phyloP scores from a whole-genome alignment of 2,888 invertebrate genomes.

The Salticus scenicus region DNA sequence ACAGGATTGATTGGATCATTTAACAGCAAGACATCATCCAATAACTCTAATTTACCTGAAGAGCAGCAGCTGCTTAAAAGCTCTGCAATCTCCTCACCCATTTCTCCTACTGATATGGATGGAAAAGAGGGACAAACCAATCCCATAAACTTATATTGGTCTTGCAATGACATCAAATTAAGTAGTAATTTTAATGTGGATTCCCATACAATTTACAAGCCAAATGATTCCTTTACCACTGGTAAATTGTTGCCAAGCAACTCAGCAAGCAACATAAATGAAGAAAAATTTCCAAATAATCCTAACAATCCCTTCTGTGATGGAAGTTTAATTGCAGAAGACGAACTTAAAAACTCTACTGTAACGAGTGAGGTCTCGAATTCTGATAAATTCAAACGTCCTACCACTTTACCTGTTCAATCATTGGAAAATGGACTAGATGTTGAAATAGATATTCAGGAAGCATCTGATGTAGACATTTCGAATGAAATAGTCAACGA shows the following conservation, averaged over 20 bases:
- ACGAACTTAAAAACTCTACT: not conserved
- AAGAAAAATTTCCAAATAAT: constrained; percentile 22
- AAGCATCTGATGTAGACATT: constrained; percentile 46
- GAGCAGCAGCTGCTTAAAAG: constrained; percentile 63
- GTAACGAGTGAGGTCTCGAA: not conserved
- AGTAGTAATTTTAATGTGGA: constrained; percentile 10
- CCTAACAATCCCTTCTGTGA: not conserved
- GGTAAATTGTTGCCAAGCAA: not conserved
- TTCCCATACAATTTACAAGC: constrained; percentile 4
- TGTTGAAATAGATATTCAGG: constrained; percentile 14
- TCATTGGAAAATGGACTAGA: constrained; percentile 12
- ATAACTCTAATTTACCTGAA: constrained; percentile 40
- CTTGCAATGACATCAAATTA: constrained; percentile 15
- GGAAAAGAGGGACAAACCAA: constrained; percentile 47
- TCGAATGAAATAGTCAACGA: constrained; percentile 31
- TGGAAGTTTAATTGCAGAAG: constrained; percentile 15
- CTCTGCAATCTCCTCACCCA: constrained; percentile 41
- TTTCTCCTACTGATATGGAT: constrained; percentile 28
- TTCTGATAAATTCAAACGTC: constrained; percentile 51
- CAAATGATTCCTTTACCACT: not conserved
- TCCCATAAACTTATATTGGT: constrained; percentile 48
- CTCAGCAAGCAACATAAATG: too few relatives aligned
- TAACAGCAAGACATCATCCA: constrained; percentile 36
- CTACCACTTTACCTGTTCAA: constrained; percentile 45
- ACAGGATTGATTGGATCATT: constrained; percentile 39